Percentiles rank a stretch among this genome's conserved stretches.
Conservation (phyloP, 2,888 invertebrate genomes). For the Apoda limacodes region DNA sequence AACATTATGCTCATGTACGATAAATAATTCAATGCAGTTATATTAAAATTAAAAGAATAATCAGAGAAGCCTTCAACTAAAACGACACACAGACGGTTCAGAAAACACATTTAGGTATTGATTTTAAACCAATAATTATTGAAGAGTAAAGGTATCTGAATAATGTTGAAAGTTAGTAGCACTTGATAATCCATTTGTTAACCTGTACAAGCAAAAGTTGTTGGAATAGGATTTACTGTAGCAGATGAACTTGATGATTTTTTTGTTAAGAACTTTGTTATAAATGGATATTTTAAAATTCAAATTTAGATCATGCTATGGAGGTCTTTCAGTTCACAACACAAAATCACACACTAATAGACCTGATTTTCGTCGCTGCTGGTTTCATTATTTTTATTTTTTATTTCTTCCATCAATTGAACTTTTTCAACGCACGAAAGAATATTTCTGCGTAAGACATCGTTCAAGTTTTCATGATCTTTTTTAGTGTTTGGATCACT, state of each 20-base stretch:
- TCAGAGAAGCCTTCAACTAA: too few relatives aligned
- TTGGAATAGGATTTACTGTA: too few relatives aligned
- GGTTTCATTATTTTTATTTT: conserved; percentile 39
- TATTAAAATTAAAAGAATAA: too few relatives aligned
- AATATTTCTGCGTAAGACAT: conserved; percentile 50
- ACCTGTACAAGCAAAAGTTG: too few relatives aligned
- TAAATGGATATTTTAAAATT: conserved; percentile 6
- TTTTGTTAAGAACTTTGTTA: not conserved
- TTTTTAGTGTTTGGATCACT: conserved; percentile 27
- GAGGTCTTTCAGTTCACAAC: conserved; percentile 28
- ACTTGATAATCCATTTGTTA: too few relatives aligned
- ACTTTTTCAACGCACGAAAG: conserved; percentile 58
- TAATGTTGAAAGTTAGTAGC: too few relatives aligned
- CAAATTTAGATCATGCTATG: conserved; percentile 39
- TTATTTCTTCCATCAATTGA: conserved; percentile 54
- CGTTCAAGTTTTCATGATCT: conserved; percentile 44
- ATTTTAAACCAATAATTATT: too few relatives aligned
- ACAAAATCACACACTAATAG: conserved; percentile 44
- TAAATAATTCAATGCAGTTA: too few relatives aligned
- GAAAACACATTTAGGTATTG: too few relatives aligned
- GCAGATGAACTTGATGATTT: too few relatives aligned
- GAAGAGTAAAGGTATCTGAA: too few relatives aligned
- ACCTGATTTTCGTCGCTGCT: conserved; percentile 43
- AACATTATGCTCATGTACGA: too few relatives aligned
- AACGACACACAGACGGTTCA: conserved; percentile 11